Evolutionary conservation across 2,797 vertebrate species (phyloP).

Genomic region (Anolis apletophallus): DNA sequence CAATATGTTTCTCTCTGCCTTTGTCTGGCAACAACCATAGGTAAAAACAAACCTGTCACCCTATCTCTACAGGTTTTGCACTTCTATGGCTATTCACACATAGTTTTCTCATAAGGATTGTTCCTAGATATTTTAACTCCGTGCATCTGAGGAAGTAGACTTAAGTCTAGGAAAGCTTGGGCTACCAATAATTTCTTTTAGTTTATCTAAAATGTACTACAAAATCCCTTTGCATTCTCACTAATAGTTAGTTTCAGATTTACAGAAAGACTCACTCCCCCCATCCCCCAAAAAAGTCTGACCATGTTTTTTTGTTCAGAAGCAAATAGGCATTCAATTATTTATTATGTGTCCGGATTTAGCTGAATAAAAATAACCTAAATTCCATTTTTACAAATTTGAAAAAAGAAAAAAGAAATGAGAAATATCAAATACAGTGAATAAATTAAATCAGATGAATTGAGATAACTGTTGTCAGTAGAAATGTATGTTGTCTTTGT

Average conservation of each 20-base stretch:
- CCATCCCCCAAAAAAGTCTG: not conserved
- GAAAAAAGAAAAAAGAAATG: not conserved
- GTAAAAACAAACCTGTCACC: no score
- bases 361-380: not conserved
- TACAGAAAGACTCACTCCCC: not conserved
- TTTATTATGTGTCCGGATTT: not conserved
- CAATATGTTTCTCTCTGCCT: no score
- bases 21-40: no score
- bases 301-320: not conserved
- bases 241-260: not conserved
- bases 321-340: not conserved
- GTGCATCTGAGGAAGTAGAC: no score
- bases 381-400: not conserved
- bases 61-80: no score
- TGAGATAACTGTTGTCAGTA: not conserved
- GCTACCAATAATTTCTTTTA: no score
- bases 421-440: constrained; percentile 7
- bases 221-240: no score
- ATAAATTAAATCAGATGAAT: not conserved
- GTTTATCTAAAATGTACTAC: no score
- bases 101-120: no score
- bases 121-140: no score
- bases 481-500: not conserved
- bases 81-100: no score
- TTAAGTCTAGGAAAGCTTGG: no score